These are phyloP conservation scores for Leptobrachium leishanense DNA, from an alignment of 2,113 vertebrate genomes.

Conservation along the genomic window DNA sequence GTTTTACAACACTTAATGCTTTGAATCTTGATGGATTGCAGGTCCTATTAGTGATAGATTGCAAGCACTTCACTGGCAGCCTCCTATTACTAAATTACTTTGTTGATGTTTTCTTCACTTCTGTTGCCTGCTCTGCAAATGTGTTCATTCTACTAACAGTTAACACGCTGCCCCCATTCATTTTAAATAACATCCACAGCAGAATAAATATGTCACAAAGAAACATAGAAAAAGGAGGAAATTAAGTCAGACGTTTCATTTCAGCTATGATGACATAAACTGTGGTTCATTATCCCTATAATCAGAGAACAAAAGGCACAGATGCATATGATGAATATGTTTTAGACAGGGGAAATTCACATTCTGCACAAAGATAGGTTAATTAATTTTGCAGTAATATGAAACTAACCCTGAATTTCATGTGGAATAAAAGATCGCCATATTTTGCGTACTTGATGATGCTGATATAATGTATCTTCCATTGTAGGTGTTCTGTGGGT, in stretches of 20 bases:
- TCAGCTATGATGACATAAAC: not conserved
- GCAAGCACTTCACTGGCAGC: conserved; percentile 24
- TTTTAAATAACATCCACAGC: conserved; percentile 12
- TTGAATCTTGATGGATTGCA: conserved; percentile 42
- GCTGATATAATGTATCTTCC: too few relatives aligned
- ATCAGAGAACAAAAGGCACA: not conserved
- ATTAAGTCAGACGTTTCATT: conserved; percentile 3
- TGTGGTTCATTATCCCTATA: not conserved
- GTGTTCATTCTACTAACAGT: conserved; percentile 13
- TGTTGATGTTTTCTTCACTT: conserved; percentile 44
- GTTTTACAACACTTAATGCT: conserved; percentile 26
- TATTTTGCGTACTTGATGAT: too few relatives aligned
- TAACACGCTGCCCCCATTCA: conserved; percentile 22
- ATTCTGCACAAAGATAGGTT: too few relatives aligned
- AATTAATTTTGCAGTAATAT: too few relatives aligned
- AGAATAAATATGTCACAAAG: conserved; percentile 24
- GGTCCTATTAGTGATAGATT: conserved; percentile 39
- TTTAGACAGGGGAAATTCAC: not conserved
- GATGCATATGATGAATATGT: not conserved
- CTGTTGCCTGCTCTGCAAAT: conserved; percentile 25
- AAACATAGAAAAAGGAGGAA: conserved; percentile 1
- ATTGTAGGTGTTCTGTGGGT: too few relatives aligned
- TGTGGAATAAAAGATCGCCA: too few relatives aligned
- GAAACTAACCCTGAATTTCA: too few relatives aligned
- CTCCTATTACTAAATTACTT: conserved; percentile 36